Evolutionary conservation across 2,113 vertebrate species (phyloP).

Genomic region (Aegithalos caudatus): DNA sequence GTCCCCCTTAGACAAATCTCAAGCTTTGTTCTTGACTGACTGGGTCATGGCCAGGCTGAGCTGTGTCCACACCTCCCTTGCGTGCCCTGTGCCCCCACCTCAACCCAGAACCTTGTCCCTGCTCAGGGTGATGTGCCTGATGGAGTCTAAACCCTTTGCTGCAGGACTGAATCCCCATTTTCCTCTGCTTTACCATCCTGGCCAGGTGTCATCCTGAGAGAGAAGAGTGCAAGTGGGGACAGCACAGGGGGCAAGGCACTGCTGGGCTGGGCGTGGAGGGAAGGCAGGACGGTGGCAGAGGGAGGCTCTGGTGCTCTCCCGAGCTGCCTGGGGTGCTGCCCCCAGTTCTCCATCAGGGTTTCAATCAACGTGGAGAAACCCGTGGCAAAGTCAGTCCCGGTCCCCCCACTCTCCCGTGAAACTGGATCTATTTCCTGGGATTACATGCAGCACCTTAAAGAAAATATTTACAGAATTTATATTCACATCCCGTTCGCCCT

Average conservation of each 20-base stretch:
- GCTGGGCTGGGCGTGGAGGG: background rate
- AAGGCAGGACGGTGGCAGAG: background rate
- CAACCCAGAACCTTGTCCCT: background rate
- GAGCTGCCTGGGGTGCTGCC: background rate
- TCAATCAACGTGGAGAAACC: background rate
- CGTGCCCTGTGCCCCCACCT: rapidly evolving
- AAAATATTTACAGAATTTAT: slow-evolving; percentile 71
- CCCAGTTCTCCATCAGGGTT: background rate
- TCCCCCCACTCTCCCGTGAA: background rate
- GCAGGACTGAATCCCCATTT: background rate
- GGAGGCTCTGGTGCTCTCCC: background rate
- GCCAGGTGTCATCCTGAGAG: background rate
- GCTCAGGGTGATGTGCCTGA: background rate
- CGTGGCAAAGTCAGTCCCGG: rapidly evolving
- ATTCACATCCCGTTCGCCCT: slow-evolving; percentile 60
- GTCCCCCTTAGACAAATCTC: background rate
- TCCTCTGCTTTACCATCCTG: background rate
- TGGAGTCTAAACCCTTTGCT: background rate
- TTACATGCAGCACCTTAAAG: slow-evolving; percentile 53
- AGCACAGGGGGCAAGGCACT: background rate
- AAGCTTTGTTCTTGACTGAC: background rate
- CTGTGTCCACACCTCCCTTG: background rate
- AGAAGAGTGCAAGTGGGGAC: background rate
- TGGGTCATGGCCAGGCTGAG: background rate
- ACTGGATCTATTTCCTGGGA: slow-evolving; percentile 59